Percentiles rank a stretch among this genome's conserved stretches.
phyloP scores from a whole-genome alignment of 2,888 invertebrate genomes.

The Hipparchia sbordonii region DNA sequence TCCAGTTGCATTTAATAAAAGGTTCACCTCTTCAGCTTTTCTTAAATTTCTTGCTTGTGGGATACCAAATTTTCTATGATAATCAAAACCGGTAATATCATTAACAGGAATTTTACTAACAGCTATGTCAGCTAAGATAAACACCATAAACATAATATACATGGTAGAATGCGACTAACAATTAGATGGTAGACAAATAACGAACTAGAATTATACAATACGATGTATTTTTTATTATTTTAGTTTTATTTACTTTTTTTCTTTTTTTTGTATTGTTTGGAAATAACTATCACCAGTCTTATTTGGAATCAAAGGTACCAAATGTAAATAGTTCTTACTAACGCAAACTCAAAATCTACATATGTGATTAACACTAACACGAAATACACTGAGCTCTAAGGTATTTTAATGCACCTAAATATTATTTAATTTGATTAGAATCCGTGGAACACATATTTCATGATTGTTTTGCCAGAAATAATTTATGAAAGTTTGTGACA shows the following conservation, averaged over 20 bases:
- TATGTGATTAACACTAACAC: not conserved
- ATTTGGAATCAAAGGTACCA: not conserved
- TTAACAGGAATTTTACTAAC: constrained; percentile 38
- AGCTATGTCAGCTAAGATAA: constrained; percentile 44
- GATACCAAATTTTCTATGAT: constrained; percentile 58
- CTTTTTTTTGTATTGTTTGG: not conserved
- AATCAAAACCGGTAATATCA: constrained; percentile 48
- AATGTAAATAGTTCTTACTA: not conserved
- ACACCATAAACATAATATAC: constrained; percentile 32
- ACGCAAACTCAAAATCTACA: not conserved
- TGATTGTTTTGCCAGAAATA: constrained; percentile 6
- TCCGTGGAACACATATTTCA: not conserved
- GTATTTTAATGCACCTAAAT: not conserved
- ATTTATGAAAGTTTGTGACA: constrained; percentile 19
- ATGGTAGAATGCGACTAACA: constrained; percentile 25
- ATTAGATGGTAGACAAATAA: too few relatives aligned
- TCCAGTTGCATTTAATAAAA: constrained; percentile 12
- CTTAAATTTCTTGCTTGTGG: constrained; percentile 51
- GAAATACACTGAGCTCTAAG: not conserved
- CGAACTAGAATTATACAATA: too few relatives aligned
- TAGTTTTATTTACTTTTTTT: too few relatives aligned
- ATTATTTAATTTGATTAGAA: constrained; percentile 10
- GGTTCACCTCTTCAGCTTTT: constrained; percentile 45
- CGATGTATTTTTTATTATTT: too few relatives aligned
- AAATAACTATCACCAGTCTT: not conserved